Evolutionary conservation across 1,140 invertebrate species (phyloP).

Genomic region (Megathymus violae): DNA sequence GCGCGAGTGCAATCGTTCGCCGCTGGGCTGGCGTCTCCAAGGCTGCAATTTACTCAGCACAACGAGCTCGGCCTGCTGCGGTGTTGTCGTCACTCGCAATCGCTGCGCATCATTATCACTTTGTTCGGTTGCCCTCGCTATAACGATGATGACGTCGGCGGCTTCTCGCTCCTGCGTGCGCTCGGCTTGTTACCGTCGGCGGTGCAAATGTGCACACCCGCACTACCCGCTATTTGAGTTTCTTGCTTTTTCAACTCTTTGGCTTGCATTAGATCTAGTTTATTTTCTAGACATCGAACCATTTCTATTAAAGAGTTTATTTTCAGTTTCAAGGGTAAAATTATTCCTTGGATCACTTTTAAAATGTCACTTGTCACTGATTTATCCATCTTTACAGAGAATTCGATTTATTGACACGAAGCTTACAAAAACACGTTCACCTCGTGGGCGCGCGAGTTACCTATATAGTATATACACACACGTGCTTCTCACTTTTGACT

Average conservation of each 20-base stretch:
- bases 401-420: background rate
- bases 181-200: too few species aligned
- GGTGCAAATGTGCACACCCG: background rate
- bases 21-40: background rate
- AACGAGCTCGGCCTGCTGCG: background rate
- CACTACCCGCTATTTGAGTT: background rate
- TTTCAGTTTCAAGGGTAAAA: slow-evolving; percentile 14
- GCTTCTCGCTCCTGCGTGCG: background rate
- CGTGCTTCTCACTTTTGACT: too few species aligned
- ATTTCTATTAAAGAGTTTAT: background rate
- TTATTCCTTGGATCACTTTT: slow-evolving; percentile 5
- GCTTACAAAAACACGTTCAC: background rate
- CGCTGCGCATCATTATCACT: background rate
- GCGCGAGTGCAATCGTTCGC: background rate
- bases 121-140: background rate
- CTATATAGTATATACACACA: too few species aligned
- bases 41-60: too few species aligned
- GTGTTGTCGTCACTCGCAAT: background rate
- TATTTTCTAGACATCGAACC: background rate
- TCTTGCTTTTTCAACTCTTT: background rate
- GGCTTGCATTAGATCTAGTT: background rate
- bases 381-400: slow-evolving; percentile 11
- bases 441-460: too few species aligned
- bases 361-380: background rate
- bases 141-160: background rate